Percentiles rank a stretch among this genome's conserved stretches.
Conservation (phyloP, 2,113 vertebrate species). For the Bucco capensis region DNA sequence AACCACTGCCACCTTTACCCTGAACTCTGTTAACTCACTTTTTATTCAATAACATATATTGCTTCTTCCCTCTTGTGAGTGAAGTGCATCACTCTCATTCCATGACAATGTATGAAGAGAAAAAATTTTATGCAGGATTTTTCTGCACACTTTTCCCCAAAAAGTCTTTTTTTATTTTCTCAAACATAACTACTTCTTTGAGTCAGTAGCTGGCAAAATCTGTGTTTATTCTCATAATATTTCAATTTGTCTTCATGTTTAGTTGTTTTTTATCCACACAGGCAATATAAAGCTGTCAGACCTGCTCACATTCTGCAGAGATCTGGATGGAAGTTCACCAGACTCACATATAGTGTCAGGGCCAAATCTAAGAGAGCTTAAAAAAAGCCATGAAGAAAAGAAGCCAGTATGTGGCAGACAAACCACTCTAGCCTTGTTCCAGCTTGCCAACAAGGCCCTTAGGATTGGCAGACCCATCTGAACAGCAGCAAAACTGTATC, state of each 20-base stretch:
- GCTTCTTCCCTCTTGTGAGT: neutral
- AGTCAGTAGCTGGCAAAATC: slow-evolving; percentile 32
- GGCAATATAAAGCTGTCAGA: neutral
- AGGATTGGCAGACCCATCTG: neutral
- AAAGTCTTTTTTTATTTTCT: neutral
- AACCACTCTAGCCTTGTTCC: slow-evolving; percentile 17
- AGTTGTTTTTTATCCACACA: neutral
- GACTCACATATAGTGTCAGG: neutral
- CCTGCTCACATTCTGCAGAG: neutral
- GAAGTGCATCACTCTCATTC: neutral
- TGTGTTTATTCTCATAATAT: slow-evolving; percentile 38
- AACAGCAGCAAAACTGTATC: slow-evolving; percentile 2
- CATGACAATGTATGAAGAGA: neutral
- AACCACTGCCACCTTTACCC: neutral
- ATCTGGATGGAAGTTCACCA: neutral
- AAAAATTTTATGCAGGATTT: slow-evolving; percentile 1
- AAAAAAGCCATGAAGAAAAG: neutral
- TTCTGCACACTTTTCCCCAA: neutral
- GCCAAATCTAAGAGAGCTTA: neutral
- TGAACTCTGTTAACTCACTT: neutral
- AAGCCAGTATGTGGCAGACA: neutral
- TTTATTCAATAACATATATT: neutral
- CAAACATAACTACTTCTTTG: neutral
- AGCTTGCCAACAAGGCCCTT: neutral
- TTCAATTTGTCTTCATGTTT: slow-evolving; percentile 40